Conservation (phyloP, 37 sponge, comb jelly and placozoan genomes). For the Cliona cf. orientalis region DNA sequence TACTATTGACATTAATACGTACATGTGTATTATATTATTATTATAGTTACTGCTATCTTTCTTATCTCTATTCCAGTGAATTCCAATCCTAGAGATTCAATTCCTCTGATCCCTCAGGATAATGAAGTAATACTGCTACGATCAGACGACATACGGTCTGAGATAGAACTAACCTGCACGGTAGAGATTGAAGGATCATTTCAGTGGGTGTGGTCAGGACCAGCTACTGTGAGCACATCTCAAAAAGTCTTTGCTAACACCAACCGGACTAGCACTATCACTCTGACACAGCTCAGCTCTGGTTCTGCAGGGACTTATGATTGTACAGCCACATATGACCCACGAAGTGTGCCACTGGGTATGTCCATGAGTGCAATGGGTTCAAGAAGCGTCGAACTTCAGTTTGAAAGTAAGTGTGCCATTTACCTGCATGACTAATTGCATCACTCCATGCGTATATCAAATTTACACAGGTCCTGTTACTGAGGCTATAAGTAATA, state of each 20-base stretch:
- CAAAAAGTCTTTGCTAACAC: constrained; percentile 34
- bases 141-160: no score
- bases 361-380: neutral
- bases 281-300: neutral
- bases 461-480: neutral
- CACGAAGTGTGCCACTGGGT: neutral
- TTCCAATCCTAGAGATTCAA: no score
- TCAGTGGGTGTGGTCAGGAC: constrained; percentile 44
- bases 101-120: no score
- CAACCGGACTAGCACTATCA: constrained; percentile 35
- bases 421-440: neutral
- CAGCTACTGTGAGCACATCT: neutral
- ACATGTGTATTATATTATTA: no score
- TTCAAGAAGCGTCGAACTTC: neutral
- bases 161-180: constrained; percentile 61
- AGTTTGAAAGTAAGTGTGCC: neutral
- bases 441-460: neutral
- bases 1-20: no score
- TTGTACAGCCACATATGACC: constrained; percentile 25
- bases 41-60: no score
- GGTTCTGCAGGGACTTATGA: constrained; percentile 12
- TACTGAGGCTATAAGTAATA: neutral
- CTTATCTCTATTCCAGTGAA: no score
- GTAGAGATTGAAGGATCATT: constrained; percentile 50
- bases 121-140: no score